phyloP scores from a whole-genome alignment of 1,140 invertebrate species.

The Zaprionus taronus region DNA sequence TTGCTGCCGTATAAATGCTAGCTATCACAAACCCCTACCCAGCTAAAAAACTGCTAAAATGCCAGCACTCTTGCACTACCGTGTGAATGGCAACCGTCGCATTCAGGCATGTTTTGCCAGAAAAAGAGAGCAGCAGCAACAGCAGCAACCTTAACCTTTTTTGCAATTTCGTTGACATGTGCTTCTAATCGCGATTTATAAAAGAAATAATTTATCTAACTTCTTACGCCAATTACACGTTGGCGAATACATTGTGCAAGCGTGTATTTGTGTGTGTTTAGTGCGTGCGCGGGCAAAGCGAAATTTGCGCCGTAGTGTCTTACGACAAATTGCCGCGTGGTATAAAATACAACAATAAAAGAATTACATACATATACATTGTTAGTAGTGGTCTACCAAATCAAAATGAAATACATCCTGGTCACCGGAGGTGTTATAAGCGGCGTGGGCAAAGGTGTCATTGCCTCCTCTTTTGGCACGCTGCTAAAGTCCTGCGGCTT shows the following conservation, averaged over 20 bases:
- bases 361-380: not conserved
- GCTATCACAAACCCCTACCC: not conserved
- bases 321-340: conserved; percentile 16
- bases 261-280: not conserved
- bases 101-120: too few species aligned
- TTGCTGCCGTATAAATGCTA: not conserved
- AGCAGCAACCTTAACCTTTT: not conserved
- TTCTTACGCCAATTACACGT: not conserved
- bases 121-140: too few species aligned
- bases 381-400: not conserved
- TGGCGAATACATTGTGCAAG: not conserved
- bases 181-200: conserved; percentile 1
- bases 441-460: conserved; percentile 99
- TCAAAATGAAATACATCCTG: conserved; percentile 92
- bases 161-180: not conserved
- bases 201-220: not conserved
- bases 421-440: conserved; percentile 99
- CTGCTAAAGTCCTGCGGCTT: conserved; percentile 96
- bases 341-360: not conserved
- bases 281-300: not conserved
- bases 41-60: not conserved
- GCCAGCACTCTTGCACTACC: not conserved
- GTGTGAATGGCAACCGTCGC: not conserved
- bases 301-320: not conserved
- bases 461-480: conserved; percentile 97